phyloP scores from a whole-genome alignment of 2,797 vertebrate genomes.

The Nyctalus aviator region DNA sequence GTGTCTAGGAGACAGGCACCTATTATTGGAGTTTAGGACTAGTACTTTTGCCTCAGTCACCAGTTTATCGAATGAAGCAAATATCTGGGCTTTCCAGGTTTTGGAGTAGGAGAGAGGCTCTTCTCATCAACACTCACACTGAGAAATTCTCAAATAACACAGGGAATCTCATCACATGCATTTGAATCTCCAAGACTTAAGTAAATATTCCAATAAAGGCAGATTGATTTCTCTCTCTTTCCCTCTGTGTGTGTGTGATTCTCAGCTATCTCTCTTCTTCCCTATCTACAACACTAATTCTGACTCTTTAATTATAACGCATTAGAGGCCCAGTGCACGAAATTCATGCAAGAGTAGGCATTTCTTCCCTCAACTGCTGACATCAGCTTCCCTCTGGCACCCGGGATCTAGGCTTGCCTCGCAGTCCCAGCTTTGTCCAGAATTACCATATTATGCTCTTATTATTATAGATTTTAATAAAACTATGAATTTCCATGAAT shows the following conservation, averaged over 20 bases:
- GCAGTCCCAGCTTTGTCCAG: too few relatives aligned
- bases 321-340: too few relatives aligned
- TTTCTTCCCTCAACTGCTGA: too few relatives aligned
- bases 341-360: too few relatives aligned
- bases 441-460: too few relatives aligned
- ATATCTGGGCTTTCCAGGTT: not conserved
- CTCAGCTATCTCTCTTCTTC: not conserved
- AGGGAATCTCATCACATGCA: not conserved
- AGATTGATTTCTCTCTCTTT: not conserved
- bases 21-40: not conserved
- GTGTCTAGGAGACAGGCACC: not conserved
- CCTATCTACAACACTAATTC: not conserved
- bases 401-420: too few relatives aligned
- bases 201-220: not conserved
- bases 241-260: too few relatives aligned
- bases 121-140: not conserved
- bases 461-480: not conserved
- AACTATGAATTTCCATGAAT: not conserved
- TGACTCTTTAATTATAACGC: not conserved
- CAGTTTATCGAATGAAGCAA: not conserved
- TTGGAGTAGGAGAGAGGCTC: not conserved
- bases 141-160: not conserved
- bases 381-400: too few relatives aligned
- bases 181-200: not conserved
- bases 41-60: not conserved